Base-by-base conservation (phyloP, 2,888 invertebrate species). In the Allolobophora icterica region DNA sequence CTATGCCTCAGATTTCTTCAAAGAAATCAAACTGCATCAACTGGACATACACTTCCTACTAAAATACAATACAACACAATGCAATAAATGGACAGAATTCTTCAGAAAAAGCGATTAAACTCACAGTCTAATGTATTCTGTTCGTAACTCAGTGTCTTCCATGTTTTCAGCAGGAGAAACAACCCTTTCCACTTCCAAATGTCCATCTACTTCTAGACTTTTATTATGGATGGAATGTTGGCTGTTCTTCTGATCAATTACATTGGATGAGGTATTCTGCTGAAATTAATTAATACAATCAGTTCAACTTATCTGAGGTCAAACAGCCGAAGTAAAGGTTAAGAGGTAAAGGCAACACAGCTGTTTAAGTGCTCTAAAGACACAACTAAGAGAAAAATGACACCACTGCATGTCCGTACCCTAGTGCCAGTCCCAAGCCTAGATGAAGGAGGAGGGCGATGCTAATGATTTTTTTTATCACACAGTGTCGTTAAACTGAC, bases 241-340 rank as follows among this genome's bases (percentile, higher is more conserved):
- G 24, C 21, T 71, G 30, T 30, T 71, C 71, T 71, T 71, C 71
- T 71, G 71, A 71, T n/a, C 13, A 11, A 71, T 71, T 71, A 71
- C 71, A 71, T n/a, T 71, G 30, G 71, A 71, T 71, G 71, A 71
- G 71, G 71, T 71, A n/a, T 71, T 71, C n/a, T 71, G 71, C 71
- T 71, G n/a, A 71, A 71, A 71, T 71, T 71, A 71, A 52, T 71
- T 71, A n/a, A 71, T 71, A n/a, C 71, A 71, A n/a, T 71, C 71
- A 71, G 71, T 8, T 71, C 24, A 52, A 52, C 52, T 52, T 24
- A 4, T 52, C n/a, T 71, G 30, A 3, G 8, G 71, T n/a, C 71
- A n/a, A 71, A 11, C 71, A 71, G 71, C 24, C 52, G 24, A 24
- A 8, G 71, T n/a, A 71, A 71, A n/a, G 71, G n/a, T 71, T 4